Evolutionary conservation across 2,113 vertebrate species (phyloP), one percentile per base, ranked within the genome.

Genomic region (Lepus americanus): DNA sequence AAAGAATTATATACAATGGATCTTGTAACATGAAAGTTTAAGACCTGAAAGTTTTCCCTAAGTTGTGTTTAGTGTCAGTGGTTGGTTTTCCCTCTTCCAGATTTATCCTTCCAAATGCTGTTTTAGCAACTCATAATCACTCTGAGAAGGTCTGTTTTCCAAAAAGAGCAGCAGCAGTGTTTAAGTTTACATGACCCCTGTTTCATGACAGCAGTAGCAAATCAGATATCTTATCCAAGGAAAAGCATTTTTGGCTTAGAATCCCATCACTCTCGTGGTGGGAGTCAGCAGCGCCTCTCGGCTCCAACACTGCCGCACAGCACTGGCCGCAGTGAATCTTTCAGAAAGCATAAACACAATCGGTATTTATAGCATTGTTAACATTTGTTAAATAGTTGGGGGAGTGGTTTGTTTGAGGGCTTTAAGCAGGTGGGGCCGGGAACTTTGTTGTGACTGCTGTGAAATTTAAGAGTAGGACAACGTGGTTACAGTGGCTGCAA

Each of bases 351-450:
- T 98, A 98, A 98, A 98, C 98, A 98, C 61, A 0, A 97, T 97
- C 96, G 97, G 97, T 98, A 98, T 98, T 98, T 98, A 98, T 98
- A 98, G 98, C 98, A 94, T 97, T 96, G 98, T 98, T 98, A 98
- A 98, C 98, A 98, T 98, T 98, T 97, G 95, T 92, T 98, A 98
- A 98, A 98, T 98, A 98, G 97, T 97, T 98, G 95, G 94, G 94
- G 87, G 98, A 98, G 96, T 0, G 59, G 97, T 95, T 92, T 74
- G 72, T 59, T 77, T 82, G 94, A 95, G 96, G 96, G 94, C 92
- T 97, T 97, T 97, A 93, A 95, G 95, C 97, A 98, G 98, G 96
- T 98, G 96, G 96, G 73, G 87, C 83, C 61, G 59, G 81, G 92
- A 80, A 82, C 94, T 97, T 97, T 98, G 95, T 97, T 97, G 95